Evolutionary conservation across 2,113 vertebrate species (phyloP), one percentile per base, ranked within the genome.

Genomic region (Falcunculus frontatus): DNA sequence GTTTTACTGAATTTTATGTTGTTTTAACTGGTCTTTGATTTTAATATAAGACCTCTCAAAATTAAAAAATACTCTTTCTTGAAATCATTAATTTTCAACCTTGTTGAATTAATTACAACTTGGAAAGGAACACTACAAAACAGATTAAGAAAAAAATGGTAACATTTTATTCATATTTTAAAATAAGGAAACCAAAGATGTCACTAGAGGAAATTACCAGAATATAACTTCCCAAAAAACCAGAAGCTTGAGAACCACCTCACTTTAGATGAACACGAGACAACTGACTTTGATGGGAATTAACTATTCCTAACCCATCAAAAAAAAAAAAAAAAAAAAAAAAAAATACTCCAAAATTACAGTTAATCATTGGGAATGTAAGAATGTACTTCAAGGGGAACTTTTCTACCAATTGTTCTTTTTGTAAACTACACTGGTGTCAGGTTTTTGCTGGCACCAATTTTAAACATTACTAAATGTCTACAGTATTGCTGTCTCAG

Each of bases 401-500:
- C 72, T 94, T 84, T 85, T 78, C 83, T 97, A 86, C 83, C 83
- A 94, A 94, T 90, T 93, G 95, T 94, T 96, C 93, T 96, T 92
- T 95, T 59, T 67, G 63, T 90, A 85, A 96, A 90, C 88, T 97
- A 95, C 78, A 81, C 37, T 96, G 87, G 74, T 93, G 95, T 97
- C 94, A 97, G 93, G 91, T 95, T 97, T 97, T 97, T 96, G 91
- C 97, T 98, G 97, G 97, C 96, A 98, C 47, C 64, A 83, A 95
- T 89, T 79, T 97, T 96, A 95, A 96, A 90, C 97, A 97, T 97
- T 97, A 98, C 97, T 97, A 96, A 97, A 96, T 94, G 97, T 97
- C 97, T 97, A 97, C 96, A 97, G 93, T 57, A 97, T 73, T 90
- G 90, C 95, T 96, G 96, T 97, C 97, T 98, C 97, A 96, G 81